Percentiles rank a stretch among this genome's conserved stretches.
These are phyloP conservation scores for Palythoa heliodiscus DNA, from an alignment of 92 coral and sea anemone species.

Conservation along the genomic window DNA sequence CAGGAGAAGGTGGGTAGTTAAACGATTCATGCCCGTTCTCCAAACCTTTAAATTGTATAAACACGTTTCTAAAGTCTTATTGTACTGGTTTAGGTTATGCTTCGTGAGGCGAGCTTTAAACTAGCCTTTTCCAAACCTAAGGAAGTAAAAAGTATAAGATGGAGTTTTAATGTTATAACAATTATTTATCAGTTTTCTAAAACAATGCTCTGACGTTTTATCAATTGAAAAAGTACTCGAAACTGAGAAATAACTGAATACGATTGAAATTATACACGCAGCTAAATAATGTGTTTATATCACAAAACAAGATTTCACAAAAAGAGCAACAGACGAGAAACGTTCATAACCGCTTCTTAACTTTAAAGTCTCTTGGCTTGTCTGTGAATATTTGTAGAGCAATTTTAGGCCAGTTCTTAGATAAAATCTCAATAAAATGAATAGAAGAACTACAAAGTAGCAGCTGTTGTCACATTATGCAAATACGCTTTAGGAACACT, in stretches of 20 bases:
- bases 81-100: not conserved
- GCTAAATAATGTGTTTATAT: not conserved
- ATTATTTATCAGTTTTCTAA: not conserved
- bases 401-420: not conserved
- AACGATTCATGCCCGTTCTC: too few relatives aligned
- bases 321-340: not conserved
- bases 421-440: not conserved
- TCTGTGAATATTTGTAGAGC: not conserved
- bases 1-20: too few relatives aligned
- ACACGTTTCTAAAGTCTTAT: not conserved
- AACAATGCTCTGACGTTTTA: not conserved
- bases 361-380: not conserved
- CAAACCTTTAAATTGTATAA: too few relatives aligned
- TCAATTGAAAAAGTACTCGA: not conserved
- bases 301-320: not conserved
- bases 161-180: not conserved
- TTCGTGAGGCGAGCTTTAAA: not conserved
- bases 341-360: not conserved
- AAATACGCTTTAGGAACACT: slow-evolving; percentile 5
- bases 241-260: too few relatives aligned
- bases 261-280: not conserved
- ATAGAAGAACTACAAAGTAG: not conserved
- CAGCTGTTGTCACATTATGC: slow-evolving; percentile 30
- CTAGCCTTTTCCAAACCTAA: not conserved
- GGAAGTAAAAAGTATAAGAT: not conserved